Conservation (phyloP, 2,797 vertebrate species). For the Stomatorhinus walkeri region DNA sequence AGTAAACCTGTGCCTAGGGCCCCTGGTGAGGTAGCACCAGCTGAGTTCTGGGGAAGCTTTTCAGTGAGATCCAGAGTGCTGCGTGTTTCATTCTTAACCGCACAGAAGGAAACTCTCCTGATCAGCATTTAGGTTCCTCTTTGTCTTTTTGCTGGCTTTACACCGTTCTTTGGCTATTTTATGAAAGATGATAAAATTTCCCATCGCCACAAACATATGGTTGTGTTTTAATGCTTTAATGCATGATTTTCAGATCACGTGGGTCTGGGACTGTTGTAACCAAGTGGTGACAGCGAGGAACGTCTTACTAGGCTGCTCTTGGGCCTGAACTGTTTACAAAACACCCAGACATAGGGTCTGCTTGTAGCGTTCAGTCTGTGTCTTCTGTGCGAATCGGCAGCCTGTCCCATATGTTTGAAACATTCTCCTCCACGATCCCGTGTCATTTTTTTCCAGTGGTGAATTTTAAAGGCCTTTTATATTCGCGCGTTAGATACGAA, state of each 20-base stretch:
- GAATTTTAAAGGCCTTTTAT: not conserved
- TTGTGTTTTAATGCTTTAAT: not conserved
- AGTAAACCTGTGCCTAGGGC: not conserved
- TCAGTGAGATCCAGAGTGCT: not conserved
- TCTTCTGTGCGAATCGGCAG: not conserved
- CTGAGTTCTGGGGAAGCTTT: not conserved
- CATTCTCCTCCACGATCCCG: not conserved
- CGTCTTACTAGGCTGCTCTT: not conserved
- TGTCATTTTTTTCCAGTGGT: not conserved
- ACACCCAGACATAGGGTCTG: not conserved
- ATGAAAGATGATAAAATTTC: not conserved
- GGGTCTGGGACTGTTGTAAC: not conserved
- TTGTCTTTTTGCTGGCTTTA: not conserved
- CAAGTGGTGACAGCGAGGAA: not conserved
- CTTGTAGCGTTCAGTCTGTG: not conserved
- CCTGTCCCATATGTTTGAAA: not conserved
- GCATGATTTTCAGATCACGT: not conserved
- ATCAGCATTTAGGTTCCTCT: not conserved
- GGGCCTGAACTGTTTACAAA: not conserved
- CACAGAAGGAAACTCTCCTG: not conserved
- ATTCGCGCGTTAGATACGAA: not conserved
- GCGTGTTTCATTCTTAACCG: not conserved
- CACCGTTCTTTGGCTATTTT: not conserved
- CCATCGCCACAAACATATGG: not conserved
- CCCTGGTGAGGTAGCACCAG: not conserved